Evolutionary conservation across 2,888 invertebrate species (phyloP), one percentile per base, ranked within the genome.

Genomic region (Nemurella pictetii): DNA sequence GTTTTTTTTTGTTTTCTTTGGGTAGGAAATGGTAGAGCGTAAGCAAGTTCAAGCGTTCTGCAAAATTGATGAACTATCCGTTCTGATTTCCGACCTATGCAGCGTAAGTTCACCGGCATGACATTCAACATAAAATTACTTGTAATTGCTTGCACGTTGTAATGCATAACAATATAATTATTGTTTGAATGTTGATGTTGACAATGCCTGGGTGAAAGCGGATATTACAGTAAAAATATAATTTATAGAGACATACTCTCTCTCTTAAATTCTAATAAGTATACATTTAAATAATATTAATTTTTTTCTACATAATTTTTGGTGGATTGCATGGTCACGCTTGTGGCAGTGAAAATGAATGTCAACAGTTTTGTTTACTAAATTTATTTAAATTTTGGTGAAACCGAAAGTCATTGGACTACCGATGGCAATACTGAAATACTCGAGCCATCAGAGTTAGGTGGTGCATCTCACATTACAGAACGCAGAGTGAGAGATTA

Each of bases 401-500:
- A 55, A 20, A 55, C 9, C 20, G 55, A 55, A 55, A 55, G 55
- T 55, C 55, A 55, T 9, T 32, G 32, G 32, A 32, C 32, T 3
- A 32, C 9, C 32, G 3, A 32, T 32, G 9, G 4, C 32, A 32
- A 32, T n/a, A n/a, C n/a, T n/a, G n/a, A 32, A 32, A 32, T 32
- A 32, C 32, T 32, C 92, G 0, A 96, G 89, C 0, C 94, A 93
- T 88, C 94, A 95, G 88, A 96, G 95, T 73, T n/a, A n/a, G n/a
- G n/a, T n/a, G n/a, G n/a, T n/a, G n/a, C n/a, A n/a, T n/a, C n/a
- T n/a, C n/a, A n/a, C n/a, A n/a, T n/a, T n/a, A n/a, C n/a, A n/a
- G n/a, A n/a, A n/a, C n/a, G n/a, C n/a, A n/a, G n/a, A n/a, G n/a
- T n/a, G n/a, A n/a, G n/a, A n/a, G n/a, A n/a, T n/a, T n/a, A n/a